These are phyloP conservation scores for Cotesia vestalis DNA, from an alignment of 1,140 invertebrate species.

Conservation along the genomic window DNA sequence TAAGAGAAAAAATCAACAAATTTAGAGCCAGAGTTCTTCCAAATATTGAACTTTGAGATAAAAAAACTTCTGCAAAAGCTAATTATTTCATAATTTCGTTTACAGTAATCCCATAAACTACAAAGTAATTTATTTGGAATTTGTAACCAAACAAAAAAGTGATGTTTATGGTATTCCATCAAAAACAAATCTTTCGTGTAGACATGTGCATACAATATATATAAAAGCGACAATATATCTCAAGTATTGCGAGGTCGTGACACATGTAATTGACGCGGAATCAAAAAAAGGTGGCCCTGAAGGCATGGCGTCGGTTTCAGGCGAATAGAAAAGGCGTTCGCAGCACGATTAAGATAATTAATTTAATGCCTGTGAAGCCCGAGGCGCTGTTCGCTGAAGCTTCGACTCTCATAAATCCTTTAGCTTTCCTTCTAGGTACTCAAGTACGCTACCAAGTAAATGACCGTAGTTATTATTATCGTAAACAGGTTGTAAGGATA, in stretches of 20 bases:
- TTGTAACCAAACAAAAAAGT: background rate
- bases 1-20: too few relatives aligned
- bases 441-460: slow-evolving; percentile 28
- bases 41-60: too few relatives aligned
- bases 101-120: too few relatives aligned
- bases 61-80: too few relatives aligned
- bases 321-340: slow-evolving; percentile 51
- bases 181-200: slow-evolving; percentile 18
- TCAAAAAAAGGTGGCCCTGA: slow-evolving; percentile 13
- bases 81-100: too few relatives aligned
- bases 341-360: slow-evolving; percentile 61
- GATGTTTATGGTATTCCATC: slow-evolving; percentile 22
- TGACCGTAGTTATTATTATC: slow-evolving; percentile 34
- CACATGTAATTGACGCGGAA: slow-evolving; percentile 18
- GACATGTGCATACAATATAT: too few relatives aligned
- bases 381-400: slow-evolving; percentile 40
- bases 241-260: slow-evolving; percentile 24
- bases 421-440: slow-evolving; percentile 5
- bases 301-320: slow-evolving; percentile 7
- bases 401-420: slow-evolving; percentile 29
- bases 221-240: background rate
- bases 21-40: too few relatives aligned
- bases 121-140: too few relatives aligned
- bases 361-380: slow-evolving; percentile 51
- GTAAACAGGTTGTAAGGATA: slow-evolving; percentile 30